Base-by-base conservation (phyloP, 2,113 vertebrate genomes). In the Tychaedon coryphoeus region DNA sequence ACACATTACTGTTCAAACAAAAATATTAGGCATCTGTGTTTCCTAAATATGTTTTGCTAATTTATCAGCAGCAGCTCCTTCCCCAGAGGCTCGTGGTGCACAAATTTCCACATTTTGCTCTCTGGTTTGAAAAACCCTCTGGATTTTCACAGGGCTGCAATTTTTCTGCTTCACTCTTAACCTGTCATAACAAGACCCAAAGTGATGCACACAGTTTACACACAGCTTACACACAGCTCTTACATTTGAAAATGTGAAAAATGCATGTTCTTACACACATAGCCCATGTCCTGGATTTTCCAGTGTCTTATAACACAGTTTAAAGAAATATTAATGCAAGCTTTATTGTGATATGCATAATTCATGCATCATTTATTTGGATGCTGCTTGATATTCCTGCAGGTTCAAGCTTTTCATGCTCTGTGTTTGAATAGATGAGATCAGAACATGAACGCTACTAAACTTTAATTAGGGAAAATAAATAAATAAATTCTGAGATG, bases 11-110 rank as follows among this genome's bases (percentile, higher is more conserved):
- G 28, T 65, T 93, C 74, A 89, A 83, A 86, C 69, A 88, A 87
- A 95, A 85, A 88, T 87, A 88, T 72, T 60, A 81, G 60, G 75
- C 74, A 85, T 93, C 92, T 95, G 88, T 87, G 81, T 90, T 90
- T 91, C 90, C 66, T 67, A 88, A 86, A 78, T 86, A 83, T 3
- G 23, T 31, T 78, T 90, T 76, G 70, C 64, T 76, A 69, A 73
- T 88, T 88, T 90, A 60, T 38, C 79, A 88, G 62, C 56, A 93
- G 73, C 19, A 67, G 70, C 69, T 92, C 57, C 24, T 86, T 82
- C 71, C 86, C 60, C 60, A 82, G 86, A 53, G 56, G 57, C 57
- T 84, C 61, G 4, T 2, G 8, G 18, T 6, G 40, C 19, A 71
- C 20, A 65, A 34, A 65, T 86, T 61, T 56, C 53, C 31, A 8